Evolutionary conservation across 2,888 invertebrate species (phyloP).

Genomic region (Amorpha juglandis): DNA sequence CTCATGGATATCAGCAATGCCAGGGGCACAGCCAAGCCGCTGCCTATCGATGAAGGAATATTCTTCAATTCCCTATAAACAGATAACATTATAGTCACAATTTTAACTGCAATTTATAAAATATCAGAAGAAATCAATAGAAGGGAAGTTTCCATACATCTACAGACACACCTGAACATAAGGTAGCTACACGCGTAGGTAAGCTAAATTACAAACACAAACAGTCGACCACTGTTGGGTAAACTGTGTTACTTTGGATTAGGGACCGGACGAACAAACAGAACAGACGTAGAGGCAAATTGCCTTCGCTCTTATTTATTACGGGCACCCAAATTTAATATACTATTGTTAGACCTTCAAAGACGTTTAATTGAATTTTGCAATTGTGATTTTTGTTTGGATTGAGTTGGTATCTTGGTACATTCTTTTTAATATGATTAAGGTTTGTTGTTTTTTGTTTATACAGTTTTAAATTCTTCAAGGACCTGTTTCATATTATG

Average conservation of each 20-base stretch:
- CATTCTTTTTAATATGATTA: too few relatives aligned
- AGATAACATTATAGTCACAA: too few relatives aligned
- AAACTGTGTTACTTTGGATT: conserved; percentile 75
- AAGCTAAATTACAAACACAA: conserved; percentile 69
- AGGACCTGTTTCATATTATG: too few relatives aligned
- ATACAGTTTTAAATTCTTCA: too few relatives aligned
- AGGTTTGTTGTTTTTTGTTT: neutral
- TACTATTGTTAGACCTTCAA: conserved; percentile 39
- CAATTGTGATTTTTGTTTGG: conserved; percentile 9
- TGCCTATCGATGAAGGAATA: too few relatives aligned
- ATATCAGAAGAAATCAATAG: too few relatives aligned
- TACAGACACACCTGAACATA: conserved; percentile 18
- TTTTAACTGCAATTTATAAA: too few relatives aligned
- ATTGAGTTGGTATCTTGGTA: neutral
- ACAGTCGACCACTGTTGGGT: conserved; percentile 61
- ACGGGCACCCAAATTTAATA: conserved; percentile 52
- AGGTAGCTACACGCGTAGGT: conserved; percentile 33
- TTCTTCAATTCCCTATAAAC: too few relatives aligned
- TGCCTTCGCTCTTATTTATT: conserved; percentile 64
- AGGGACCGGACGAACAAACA: conserved; percentile 65
- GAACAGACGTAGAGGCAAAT: conserved; percentile 51
- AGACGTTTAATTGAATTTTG: conserved; percentile 38
- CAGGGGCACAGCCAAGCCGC: too few relatives aligned
- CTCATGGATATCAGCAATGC: too few relatives aligned
- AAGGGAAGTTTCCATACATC: conserved; percentile 1